Percentiles rank a stretch among this genome's conserved stretches.
Conservation (phyloP, 1,140 invertebrate species). For the Battus philenor region DNA sequence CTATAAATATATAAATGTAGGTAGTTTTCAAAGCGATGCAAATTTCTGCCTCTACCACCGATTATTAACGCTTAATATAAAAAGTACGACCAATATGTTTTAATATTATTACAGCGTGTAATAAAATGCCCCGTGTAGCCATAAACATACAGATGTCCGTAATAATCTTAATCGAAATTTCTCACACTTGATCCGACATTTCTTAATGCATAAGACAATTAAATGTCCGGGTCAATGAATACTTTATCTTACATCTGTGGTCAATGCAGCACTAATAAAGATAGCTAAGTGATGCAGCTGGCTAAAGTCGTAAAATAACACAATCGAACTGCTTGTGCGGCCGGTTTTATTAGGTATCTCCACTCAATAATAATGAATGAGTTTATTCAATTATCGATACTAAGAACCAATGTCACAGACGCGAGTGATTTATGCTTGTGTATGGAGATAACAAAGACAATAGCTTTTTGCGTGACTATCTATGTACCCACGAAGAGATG, state of each 20-base stretch:
- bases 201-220: slow-evolving; percentile 21
- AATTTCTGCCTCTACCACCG: too few species aligned
- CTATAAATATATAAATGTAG: too few species aligned
- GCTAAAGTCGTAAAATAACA: slow-evolving; percentile 59
- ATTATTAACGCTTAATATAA: too few species aligned
- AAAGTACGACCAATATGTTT: too few species aligned
- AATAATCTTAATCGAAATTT: slow-evolving; percentile 6
- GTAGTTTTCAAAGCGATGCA: too few species aligned
- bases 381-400: slow-evolving; percentile 72
- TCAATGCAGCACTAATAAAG: slow-evolving; percentile 66
- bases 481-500: slow-evolving; percentile 1
- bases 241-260: slow-evolving; percentile 46
- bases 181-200: slow-evolving; percentile 16
- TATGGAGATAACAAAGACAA: slow-evolving; percentile 17
- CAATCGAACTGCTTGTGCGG: slow-evolving; percentile 57
- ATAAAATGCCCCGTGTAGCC: too few species aligned
- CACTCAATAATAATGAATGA: slow-evolving; percentile 64
- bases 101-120: too few species aligned
- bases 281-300: slow-evolving; percentile 66
- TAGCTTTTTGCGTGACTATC: slow-evolving; percentile 20
- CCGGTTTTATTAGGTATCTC: slow-evolving; percentile 53
- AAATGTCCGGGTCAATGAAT: slow-evolving; percentile 41
- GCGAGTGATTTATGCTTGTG: slow-evolving; percentile 51
- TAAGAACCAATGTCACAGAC: slow-evolving; percentile 52
- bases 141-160: too few species aligned